phyloP scores from a whole-genome alignment of 2,797 vertebrate species.

The Ibycter americanus region DNA sequence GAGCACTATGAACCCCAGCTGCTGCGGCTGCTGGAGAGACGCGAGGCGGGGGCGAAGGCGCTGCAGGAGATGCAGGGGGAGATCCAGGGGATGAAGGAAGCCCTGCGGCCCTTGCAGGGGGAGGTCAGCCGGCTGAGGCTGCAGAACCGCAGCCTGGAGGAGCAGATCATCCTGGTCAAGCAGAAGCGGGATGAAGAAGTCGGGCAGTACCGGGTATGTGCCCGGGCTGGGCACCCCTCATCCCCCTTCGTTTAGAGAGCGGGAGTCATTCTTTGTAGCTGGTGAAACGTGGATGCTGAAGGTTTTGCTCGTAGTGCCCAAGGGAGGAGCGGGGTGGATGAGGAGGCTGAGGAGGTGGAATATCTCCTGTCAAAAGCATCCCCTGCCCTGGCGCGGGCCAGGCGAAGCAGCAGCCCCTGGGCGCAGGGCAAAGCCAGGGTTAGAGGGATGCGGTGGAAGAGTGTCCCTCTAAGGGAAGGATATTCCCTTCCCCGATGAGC shows the following conservation, averaged over 20 bases:
- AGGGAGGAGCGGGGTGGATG: not conserved
- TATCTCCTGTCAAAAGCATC: not conserved
- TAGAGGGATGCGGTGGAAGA: not conserved
- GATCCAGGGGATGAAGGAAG: constrained; percentile 78
- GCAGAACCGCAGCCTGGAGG: constrained; percentile 82
- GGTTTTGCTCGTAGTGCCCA: fast-evolving
- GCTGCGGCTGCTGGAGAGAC: constrained; percentile 81
- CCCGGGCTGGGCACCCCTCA: fast-evolving
- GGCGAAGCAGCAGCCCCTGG: not conserved
- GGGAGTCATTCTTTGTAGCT: fast-evolving
- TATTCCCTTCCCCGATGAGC: no score
- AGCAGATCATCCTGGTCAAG: constrained; percentile 82
- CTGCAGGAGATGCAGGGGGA: constrained; percentile 82
- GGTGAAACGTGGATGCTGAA: not conserved
- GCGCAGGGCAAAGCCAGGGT: fast-evolving
- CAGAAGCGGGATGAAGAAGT: constrained; percentile 80
- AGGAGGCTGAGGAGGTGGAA: not conserved
- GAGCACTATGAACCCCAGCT: constrained; percentile 87
- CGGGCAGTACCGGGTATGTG: constrained; percentile 83
- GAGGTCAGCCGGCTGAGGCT: constrained; percentile 77
- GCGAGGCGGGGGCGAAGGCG: constrained; percentile 79
- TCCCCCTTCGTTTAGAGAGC: not conserved
- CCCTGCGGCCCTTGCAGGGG: constrained; percentile 80
- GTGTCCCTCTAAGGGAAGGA: no score
- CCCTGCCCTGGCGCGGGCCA: fast-evolving